These are phyloP conservation scores for Thera britannica DNA, from an alignment of 2,888 invertebrate genomes.

Conservation along the genomic window DNA sequence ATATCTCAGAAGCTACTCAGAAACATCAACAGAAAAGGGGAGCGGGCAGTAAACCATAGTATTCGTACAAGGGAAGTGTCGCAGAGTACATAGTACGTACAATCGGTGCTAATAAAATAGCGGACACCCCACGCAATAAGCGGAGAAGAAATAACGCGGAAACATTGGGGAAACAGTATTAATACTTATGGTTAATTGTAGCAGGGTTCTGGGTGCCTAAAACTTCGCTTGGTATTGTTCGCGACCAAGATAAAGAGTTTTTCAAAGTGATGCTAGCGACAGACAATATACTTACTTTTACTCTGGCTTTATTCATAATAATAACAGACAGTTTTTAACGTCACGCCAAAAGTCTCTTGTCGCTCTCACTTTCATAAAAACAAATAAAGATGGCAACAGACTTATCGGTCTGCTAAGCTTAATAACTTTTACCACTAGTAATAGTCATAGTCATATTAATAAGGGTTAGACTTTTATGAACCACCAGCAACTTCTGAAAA, in stretches of 20 bases:
- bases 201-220: constrained; percentile 61
- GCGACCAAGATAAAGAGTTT: background rate
- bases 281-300: too few relatives aligned
- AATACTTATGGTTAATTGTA: constrained; percentile 84
- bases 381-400: too few relatives aligned
- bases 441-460: too few relatives aligned
- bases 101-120: constrained; percentile 82
- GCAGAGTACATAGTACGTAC: constrained; percentile 69
- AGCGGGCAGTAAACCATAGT: constrained; percentile 64
- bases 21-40: constrained; percentile 33
- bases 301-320: too few relatives aligned
- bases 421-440: too few relatives aligned
- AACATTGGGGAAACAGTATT: constrained; percentile 82
- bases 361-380: too few relatives aligned
- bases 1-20: constrained; percentile 27
- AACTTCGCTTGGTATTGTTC: constrained; percentile 54
- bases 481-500: too few relatives aligned
- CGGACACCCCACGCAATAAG: constrained; percentile 79
- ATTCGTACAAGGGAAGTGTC: constrained; percentile 80
- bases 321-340: too few relatives aligned
- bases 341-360: too few relatives aligned
- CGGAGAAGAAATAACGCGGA: constrained; percentile 78
- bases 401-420: too few relatives aligned
- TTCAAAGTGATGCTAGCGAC: too few relatives aligned
- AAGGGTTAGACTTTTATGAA: too few relatives aligned